phyloP scores from a whole-genome alignment of 2,888 invertebrate genomes.

The Spisula subtruncata region DNA sequence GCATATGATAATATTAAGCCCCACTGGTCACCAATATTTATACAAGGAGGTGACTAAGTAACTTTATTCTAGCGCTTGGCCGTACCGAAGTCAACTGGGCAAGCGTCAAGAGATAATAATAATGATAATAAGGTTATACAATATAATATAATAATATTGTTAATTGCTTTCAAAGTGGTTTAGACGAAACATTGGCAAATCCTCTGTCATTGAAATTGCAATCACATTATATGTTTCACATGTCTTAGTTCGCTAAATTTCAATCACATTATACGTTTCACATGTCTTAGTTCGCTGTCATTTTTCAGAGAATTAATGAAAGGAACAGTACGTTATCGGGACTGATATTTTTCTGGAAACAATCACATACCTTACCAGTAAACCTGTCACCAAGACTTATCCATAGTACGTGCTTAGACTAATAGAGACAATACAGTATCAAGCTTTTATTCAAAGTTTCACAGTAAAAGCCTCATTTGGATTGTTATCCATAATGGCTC shows the following conservation, averaged over 20 bases:
- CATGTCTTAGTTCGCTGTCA: not conserved
- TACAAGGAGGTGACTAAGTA: too few relatives aligned
- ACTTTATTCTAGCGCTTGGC: too few relatives aligned
- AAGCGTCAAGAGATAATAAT: too few relatives aligned
- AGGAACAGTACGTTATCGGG: not conserved
- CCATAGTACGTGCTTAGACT: not conserved
- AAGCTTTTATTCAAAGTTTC: not conserved
- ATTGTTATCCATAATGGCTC: not conserved
- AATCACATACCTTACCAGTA: not conserved
- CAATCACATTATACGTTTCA: not conserved
- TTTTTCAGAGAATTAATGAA: not conserved
- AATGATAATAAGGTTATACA: too few relatives aligned
- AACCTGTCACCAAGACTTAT: not conserved
- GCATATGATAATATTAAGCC: too few relatives aligned
- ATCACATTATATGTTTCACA: not conserved
- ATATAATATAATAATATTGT: too few relatives aligned
- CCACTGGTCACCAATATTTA: too few relatives aligned
- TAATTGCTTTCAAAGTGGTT: too few relatives aligned
- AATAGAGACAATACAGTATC: not conserved
- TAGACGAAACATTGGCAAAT: not conserved
- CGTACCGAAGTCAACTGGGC: too few relatives aligned
- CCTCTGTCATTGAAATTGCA: too few relatives aligned
- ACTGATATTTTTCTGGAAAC: not conserved
- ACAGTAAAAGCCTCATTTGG: not conserved
- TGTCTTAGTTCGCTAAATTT: not conserved